Conservation (phyloP, 2,797 vertebrate genomes). For the Acropternis orthonyx region DNA sequence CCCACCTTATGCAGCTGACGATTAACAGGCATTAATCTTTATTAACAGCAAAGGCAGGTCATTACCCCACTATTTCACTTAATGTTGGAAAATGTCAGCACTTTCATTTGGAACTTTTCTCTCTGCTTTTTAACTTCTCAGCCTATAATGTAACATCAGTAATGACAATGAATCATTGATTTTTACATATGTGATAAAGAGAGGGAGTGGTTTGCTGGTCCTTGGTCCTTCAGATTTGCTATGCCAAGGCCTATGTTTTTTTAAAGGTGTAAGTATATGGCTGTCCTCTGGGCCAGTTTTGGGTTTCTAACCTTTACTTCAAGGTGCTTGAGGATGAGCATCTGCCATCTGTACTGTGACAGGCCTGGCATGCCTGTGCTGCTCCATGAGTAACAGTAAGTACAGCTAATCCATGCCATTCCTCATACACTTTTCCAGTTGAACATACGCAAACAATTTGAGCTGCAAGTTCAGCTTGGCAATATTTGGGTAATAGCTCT, state of each 20-base stretch:
- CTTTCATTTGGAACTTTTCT: neutral
- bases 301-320: neutral
- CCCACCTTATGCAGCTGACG: neutral
- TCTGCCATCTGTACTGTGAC: neutral
- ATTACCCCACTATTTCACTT: neutral
- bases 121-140: neutral
- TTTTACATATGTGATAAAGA: neutral
- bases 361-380: neutral
- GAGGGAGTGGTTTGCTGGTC: neutral
- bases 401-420: neutral
- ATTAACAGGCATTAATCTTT: neutral
- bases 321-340: neutral
- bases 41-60: neutral
- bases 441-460: slow-evolving; percentile 33
- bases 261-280: neutral
- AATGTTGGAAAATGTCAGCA: neutral
- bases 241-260: neutral
- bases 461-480: slow-evolving; percentile 33
- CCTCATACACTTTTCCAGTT: neutral
- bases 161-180: neutral
- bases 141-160: accelerated
- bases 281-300: neutral
- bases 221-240: neutral
- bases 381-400: neutral
- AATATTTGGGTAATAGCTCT: slow-evolving; percentile 19